Evolutionary conservation across 2,113 vertebrate species (phyloP).

Genomic region (Calypte anna): DNA sequence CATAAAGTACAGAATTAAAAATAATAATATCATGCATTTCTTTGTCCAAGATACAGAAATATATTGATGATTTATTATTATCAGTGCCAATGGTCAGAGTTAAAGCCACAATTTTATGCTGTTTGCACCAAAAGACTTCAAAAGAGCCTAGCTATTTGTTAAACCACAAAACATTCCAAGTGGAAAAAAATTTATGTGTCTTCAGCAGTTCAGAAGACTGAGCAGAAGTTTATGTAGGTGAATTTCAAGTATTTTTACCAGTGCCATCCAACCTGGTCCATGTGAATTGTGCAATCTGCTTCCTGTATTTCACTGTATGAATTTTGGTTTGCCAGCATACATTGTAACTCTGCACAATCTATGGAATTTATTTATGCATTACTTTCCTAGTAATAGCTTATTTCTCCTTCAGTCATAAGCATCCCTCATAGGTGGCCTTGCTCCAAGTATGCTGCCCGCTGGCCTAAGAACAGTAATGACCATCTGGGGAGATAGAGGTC

Average conservation of each 20-base stretch:
- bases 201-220: neutral
- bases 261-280: neutral
- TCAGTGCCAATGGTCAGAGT: neutral
- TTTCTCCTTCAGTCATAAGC: neutral
- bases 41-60: neutral
- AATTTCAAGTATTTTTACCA: neutral
- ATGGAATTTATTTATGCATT: neutral
- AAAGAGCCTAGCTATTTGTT: neutral
- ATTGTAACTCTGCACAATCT: neutral
- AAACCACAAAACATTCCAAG: neutral
- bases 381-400: neutral
- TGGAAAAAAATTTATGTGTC: rapidly evolving
- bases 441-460: neutral
- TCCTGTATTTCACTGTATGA: neutral
- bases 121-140: neutral
- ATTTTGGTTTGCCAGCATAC: neutral
- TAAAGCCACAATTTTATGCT: neutral
- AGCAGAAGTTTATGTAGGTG: neutral
- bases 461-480: neutral
- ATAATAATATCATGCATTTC: rapidly evolving
- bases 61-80: neutral
- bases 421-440: neutral
- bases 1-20: rapidly evolving
- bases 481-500: neutral
- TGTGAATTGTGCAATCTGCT: neutral